Evolutionary conservation across 2,797 vertebrate genomes (phyloP), one percentile per base, ranked within the genome.

Genomic region (Avahi laniger): DNA sequence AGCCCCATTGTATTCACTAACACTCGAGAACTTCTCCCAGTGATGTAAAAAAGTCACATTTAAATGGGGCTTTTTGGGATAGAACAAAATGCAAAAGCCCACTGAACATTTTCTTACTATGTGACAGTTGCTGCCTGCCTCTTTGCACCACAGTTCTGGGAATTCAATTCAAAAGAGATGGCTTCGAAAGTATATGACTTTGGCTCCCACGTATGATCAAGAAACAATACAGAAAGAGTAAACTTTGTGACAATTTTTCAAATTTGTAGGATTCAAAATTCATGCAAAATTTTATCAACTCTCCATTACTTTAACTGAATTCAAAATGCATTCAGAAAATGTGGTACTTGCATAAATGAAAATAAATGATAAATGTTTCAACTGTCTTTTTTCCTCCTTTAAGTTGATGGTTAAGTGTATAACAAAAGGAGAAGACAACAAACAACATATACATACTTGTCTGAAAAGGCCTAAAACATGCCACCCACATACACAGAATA

Each of bases 11-110:
- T 98, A 96, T 92, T 85, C 0, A 0, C 93, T 97, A 98, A 98
- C 97, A 97, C 95, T 95, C 97, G 70, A 73, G 59, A 95, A 91
- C 97, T 96, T 98, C 97, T 97, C 97, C 96, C 95, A 97, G 86
- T 96, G 97, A 98, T 97, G 95, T 89, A 97, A 98, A 98, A 98
- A 97, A 98, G 96, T 97, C 98, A 97, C 94, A 98, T 97, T 98
- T 97, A 98, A 61, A 67, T 72, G 18, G 28, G 63, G 15, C n/a
- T 38, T 41, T 48, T 91, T 54, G 41, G 73, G 41, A 38, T 41
- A 41, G 73, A 90, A 95, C 69, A 63, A 87, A 97, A 94, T 69
- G 43, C 52, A 81, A 97, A 95, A 73, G 57, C 57, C 33, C 33
- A 41, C 48, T 35, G 89, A 91, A 83, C 15, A 80, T 50, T 70